Conservation (phyloP, 1,140 invertebrate genomes). For the Venturia canescens region DNA sequence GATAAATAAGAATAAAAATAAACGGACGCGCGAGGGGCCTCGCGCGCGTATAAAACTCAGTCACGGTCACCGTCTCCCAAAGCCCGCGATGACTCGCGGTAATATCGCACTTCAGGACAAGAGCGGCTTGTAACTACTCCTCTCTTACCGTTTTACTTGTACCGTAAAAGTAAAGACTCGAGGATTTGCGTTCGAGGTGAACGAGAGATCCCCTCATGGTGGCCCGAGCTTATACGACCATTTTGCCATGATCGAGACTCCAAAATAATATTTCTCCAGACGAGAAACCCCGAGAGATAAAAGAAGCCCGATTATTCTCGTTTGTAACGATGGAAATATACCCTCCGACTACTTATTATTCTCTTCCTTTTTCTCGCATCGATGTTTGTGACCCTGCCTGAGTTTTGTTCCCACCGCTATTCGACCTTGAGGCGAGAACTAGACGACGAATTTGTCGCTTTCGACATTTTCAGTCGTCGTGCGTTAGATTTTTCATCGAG, state of each 20-base stretch:
- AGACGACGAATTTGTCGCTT: too few species aligned
- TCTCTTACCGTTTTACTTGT: neutral
- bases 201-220: slow-evolving; percentile 56
- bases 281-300: neutral
- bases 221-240: slow-evolving; percentile 10
- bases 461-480: too few species aligned
- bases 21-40: neutral
- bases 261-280: slow-evolving; percentile 44
- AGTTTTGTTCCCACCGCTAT: too few species aligned
- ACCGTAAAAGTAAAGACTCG: slow-evolving; percentile 50
- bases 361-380: neutral
- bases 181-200: slow-evolving; percentile 57
- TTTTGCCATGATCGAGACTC: slow-evolving; percentile 39
- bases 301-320: neutral
- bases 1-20: slow-evolving; percentile 23
- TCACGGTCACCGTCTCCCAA: slow-evolving; percentile 47
- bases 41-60: slow-evolving; percentile 37
- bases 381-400: neutral
- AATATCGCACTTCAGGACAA: slow-evolving; percentile 32
- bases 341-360: neutral
- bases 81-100: slow-evolving; percentile 49
- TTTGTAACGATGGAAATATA: neutral
- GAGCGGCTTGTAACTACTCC: slow-evolving; percentile 19
- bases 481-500: too few species aligned
- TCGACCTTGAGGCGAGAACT: too few species aligned